These are phyloP conservation scores for Sclerurus mexicanus DNA, from an alignment of 2,113 vertebrate species.

Conservation along the genomic window DNA sequence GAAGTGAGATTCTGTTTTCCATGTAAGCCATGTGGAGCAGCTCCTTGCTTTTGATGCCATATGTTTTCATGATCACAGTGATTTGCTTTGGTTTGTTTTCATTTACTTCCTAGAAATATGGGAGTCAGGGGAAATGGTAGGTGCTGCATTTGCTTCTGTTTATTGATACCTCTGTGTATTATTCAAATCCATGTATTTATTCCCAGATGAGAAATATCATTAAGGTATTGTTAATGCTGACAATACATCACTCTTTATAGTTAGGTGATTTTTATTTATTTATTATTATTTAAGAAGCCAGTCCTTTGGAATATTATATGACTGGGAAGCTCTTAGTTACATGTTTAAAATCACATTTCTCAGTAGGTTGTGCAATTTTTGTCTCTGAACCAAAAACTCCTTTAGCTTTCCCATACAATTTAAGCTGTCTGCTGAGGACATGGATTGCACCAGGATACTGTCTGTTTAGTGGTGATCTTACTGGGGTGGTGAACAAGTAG, in stretches of 20 bases:
- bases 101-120: slow-evolving; percentile 44
- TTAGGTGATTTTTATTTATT: background rate
- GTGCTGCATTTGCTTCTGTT: background rate
- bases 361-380: background rate
- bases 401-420: background rate
- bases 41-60: slow-evolving; percentile 23
- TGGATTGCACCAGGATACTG: background rate
- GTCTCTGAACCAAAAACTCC: background rate
- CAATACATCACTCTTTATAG: background rate
- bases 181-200: slow-evolving; percentile 22
- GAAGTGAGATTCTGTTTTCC: slow-evolving; percentile 43
- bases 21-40: background rate
- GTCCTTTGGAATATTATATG: background rate
- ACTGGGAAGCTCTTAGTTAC: background rate
- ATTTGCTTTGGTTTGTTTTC: slow-evolving; percentile 53
- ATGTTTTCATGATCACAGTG: slow-evolving; percentile 49
- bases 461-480: background rate
- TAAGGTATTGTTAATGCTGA: background rate
- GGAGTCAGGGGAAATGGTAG: slow-evolving; percentile 30
- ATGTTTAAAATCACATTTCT: background rate
- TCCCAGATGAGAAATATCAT: slow-evolving; percentile 11
- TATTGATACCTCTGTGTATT: background rate
- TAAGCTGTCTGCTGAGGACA: background rate
- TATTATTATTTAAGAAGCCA: background rate
- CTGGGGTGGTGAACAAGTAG: background rate